These are phyloP conservation scores for Drosophila repletoides DNA, from an alignment of 1,140 invertebrate genomes.

Conservation along the genomic window DNA sequence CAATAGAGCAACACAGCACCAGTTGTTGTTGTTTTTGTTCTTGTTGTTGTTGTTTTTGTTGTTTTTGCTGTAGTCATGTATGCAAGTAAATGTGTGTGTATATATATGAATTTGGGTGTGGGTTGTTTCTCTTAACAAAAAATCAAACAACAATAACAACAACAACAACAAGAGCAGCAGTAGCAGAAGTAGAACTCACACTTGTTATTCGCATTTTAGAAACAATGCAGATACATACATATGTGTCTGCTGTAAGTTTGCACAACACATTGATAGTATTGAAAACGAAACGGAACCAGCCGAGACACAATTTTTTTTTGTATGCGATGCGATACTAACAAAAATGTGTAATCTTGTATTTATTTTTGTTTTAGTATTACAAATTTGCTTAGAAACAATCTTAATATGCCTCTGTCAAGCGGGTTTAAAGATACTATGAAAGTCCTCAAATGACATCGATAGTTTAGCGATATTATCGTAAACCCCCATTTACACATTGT, in stretches of 20 bases:
- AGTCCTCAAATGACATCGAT: too few relatives aligned
- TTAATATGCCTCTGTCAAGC: too few relatives aligned
- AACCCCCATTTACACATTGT: too few relatives aligned
- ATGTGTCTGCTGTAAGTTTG: neutral
- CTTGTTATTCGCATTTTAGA: slow-evolving; percentile 58
- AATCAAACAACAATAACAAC: slow-evolving; percentile 20
- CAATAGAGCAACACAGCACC: too few relatives aligned
- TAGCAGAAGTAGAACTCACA: slow-evolving; percentile 31
- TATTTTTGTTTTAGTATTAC: slow-evolving; percentile 10
- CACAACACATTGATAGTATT: slow-evolving; percentile 7
- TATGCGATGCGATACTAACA: too few relatives aligned
- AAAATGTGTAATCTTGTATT: slow-evolving; percentile 11
- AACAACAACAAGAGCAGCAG: neutral
- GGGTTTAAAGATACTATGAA: too few relatives aligned
- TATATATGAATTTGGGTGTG: slow-evolving; percentile 27
- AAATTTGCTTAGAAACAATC: too few relatives aligned
- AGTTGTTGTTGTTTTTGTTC: slow-evolving; percentile 45
- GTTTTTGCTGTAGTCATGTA: too few relatives aligned
- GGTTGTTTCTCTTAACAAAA: slow-evolving; percentile 43
- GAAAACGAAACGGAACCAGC: slow-evolving; percentile 17
- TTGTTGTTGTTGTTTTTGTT: slow-evolving; percentile 41
- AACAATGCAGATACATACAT: slow-evolving; percentile 10
- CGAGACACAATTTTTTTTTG: slow-evolving; percentile 25
- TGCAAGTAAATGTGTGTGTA: slow-evolving; percentile 31
- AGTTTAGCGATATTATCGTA: too few relatives aligned